These are phyloP conservation scores for Callitettix versicolor DNA, from an alignment of 1,140 invertebrate species.

Conservation along the genomic window DNA sequence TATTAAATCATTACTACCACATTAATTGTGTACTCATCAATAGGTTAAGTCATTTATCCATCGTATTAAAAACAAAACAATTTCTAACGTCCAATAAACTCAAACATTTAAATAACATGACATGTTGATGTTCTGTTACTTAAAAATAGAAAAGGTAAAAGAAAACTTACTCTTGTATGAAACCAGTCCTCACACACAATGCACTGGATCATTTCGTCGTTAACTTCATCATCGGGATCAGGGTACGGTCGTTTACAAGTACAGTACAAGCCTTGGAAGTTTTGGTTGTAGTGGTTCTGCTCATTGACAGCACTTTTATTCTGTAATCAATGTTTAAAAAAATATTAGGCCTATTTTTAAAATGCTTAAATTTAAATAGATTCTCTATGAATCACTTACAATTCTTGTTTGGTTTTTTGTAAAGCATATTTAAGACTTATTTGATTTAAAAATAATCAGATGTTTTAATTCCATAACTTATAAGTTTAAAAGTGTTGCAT, in stretches of 20 bases:
- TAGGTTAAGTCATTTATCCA: too few species aligned
- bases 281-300: conserved; percentile 86
- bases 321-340: conserved; percentile 27
- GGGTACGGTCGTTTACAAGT: conserved; percentile 90
- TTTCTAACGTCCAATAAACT: too few species aligned
- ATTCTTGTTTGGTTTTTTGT: too few species aligned
- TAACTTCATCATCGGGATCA: conserved; percentile 65
- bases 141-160: not conserved
- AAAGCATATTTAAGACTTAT: too few species aligned
- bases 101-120: too few species aligned
- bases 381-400: not conserved
- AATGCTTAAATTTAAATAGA: not conserved
- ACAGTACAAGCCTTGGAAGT: conserved; percentile 90
- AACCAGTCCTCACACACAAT: conserved; percentile 97
- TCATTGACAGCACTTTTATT: conserved; percentile 54
- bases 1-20: too few species aligned
- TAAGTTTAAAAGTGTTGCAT: too few species aligned
- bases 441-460: too few species aligned
- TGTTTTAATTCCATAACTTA: too few species aligned
- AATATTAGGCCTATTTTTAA: not conserved
- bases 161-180: conserved; percentile 51
- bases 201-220: conserved; percentile 95
- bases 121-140: too few species aligned
- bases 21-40: too few species aligned
- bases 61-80: too few species aligned